Evolutionary conservation across 2,797 vertebrate species (phyloP), one percentile per base, ranked within the genome.

Genomic region (Acrocephalus scirpaceus): DNA sequence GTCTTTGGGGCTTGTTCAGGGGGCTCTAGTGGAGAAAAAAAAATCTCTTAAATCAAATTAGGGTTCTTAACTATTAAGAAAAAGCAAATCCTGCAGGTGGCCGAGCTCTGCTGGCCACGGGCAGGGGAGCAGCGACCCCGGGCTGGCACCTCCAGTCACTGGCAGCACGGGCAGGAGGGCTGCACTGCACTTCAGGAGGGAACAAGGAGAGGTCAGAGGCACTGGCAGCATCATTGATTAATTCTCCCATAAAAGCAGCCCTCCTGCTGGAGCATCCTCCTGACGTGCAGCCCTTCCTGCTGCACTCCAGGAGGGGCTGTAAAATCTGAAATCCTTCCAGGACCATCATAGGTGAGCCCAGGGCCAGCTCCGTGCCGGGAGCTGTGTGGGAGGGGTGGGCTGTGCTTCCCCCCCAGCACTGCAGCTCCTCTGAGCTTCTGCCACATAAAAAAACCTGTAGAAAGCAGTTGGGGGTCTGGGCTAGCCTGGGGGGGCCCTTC

Each of bases 1-100:
- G 25, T 83, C 95, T 90, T 10, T 65, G 88, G 79, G 78, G 79
- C 50, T 80, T 79, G 90, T 88, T 93, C 73, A 38, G 76, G 90
- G 95, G 50, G 77, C 84, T 90, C 71, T 47, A 40, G 65, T 50
- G 72, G 36, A 9, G 50, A 36, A 34, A 51, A n/a, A 34, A 16
- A 34, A 36, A 40, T 23, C 70, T 77, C 80, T n/a, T 26, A 30
- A 78, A 81, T 58, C 65, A 86, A 88, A 86, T 72, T 1, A 50
- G 44, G 16, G 61, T 75, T 90, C 69, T 93, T 56, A 60, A 79
- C 71, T 81, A 11, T 61, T 64, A 78, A 81, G 70, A 89, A 65
- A 45, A 47, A 90, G 57, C 73, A 20, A 19, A 19, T 75, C 66
- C 83, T 77, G 65, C 11, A 8, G 78, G 3, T 20, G 88, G 19